phyloP scores from a whole-genome alignment of 30 jellyfish, hydroid and myxozoan genomes.

The Cassiopea xamachana region DNA sequence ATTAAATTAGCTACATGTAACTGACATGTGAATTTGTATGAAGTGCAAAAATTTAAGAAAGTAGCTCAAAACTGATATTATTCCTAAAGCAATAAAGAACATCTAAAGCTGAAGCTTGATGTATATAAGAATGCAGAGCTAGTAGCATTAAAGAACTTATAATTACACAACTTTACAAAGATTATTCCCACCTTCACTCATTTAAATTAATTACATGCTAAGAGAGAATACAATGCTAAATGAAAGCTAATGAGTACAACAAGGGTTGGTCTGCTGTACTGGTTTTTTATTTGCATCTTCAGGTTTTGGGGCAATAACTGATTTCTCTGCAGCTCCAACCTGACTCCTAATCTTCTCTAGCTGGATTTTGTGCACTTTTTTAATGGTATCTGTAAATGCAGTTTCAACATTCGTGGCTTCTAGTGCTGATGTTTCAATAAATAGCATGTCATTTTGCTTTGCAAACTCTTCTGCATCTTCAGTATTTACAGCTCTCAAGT shows the following conservation, averaged over 20 bases:
- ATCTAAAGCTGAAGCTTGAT: neutral
- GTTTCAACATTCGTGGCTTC: conserved; percentile 95
- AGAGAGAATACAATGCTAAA: neutral
- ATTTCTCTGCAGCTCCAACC: conserved; percentile 52
- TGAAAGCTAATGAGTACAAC: conserved; percentile 13
- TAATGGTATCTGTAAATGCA: conserved; percentile 89
- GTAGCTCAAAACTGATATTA: no score
- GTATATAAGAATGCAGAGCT: neutral
- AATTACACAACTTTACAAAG: neutral
- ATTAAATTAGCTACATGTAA: no score
- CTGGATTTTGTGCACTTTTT: conserved; percentile 92
- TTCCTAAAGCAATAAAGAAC: neutral
- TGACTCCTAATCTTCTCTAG: conserved; percentile 81
- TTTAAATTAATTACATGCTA: neutral
- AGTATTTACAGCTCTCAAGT: conserved; percentile 92
- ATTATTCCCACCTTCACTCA: neutral
- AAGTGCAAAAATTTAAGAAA: no score
- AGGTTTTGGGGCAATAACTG: conserved; percentile 33
- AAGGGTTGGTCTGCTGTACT: conserved; percentile 7
- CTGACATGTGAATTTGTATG: no score
- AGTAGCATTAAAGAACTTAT: neutral
- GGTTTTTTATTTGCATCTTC: conserved; percentile 17
- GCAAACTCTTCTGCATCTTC: conserved; percentile 99
- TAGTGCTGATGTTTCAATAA: conserved; percentile 97
- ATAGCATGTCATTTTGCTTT: conserved; percentile 85